Percentiles rank a stretch among this genome's conserved stretches.
phyloP scores from a whole-genome alignment of 2,888 invertebrate genomes.

The Vannuccia rotundouncinata region DNA sequence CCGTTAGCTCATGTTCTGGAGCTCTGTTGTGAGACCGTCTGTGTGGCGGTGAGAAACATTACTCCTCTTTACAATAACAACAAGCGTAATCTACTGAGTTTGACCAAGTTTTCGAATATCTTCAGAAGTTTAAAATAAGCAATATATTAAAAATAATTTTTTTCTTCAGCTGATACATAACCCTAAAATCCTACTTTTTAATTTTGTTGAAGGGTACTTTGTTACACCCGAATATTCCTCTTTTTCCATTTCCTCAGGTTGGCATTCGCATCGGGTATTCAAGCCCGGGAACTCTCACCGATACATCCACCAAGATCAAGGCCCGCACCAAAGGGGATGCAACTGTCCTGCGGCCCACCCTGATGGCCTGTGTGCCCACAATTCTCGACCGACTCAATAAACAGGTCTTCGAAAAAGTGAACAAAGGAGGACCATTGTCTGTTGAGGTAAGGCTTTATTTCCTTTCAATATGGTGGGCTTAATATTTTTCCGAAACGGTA shows the following conservation, averaged over 20 bases:
- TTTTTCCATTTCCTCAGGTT: background rate
- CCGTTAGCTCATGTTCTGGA: conserved; percentile 95
- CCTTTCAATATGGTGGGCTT: too few relatives aligned
- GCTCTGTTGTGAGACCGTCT: conserved; percentile 68
- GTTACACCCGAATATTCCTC: background rate
- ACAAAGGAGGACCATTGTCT: conserved; percentile 68
- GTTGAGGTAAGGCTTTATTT: background rate
- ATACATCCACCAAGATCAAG: conserved; percentile 80
- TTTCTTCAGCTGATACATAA: too few relatives aligned
- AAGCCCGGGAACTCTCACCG: conserved; percentile 66
- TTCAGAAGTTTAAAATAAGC: too few relatives aligned
- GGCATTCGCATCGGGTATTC: conserved; percentile 7
- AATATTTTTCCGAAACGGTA: too few relatives aligned
- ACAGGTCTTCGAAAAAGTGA: conserved; percentile 83
- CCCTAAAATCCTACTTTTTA: too few relatives aligned
- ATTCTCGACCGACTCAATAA: conserved; percentile 42
- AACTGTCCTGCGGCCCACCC: conserved; percentile 78
- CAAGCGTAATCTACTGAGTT: conserved; percentile 66
- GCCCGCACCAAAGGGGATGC: conserved; percentile 89
- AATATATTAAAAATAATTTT: too few relatives aligned
- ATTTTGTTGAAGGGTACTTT: too few relatives aligned
- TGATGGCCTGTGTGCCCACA: conserved; percentile 91
- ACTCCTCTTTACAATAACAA: conserved; percentile 99
- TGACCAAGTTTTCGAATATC: too few relatives aligned
- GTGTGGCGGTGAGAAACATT: conserved; percentile 74